Evolutionary conservation across 2,113 vertebrate species (phyloP).

Genomic region (Hymenochirus boettgeri): DNA sequence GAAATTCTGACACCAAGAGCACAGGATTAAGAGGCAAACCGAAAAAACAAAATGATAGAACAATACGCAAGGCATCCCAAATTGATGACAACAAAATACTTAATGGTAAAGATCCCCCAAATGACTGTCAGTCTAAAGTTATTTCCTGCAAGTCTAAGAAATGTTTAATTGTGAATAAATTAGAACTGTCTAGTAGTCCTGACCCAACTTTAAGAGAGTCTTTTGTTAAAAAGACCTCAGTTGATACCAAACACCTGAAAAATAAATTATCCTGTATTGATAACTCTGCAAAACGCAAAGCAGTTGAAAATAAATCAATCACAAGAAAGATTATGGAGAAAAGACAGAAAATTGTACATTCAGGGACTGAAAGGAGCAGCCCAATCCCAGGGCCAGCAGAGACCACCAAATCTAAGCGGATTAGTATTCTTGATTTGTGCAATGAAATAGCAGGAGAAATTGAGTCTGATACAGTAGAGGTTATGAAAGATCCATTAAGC

Average conservation of each 20-base stretch:
- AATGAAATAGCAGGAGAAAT: conserved; percentile 97
- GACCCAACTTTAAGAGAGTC: not conserved
- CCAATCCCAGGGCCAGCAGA: conserved; percentile 45
- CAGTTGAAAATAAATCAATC: conserved; percentile 49
- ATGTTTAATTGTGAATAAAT: not conserved
- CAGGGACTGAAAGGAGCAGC: conserved; percentile 48
- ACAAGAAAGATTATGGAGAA: conserved; percentile 43
- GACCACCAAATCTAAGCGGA: conserved; percentile 65
- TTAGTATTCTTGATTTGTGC: conserved; percentile 92
- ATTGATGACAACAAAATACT: not conserved
- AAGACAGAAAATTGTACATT: conserved; percentile 51
- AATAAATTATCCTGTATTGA: not conserved
- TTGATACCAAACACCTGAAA: not conserved
- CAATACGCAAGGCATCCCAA: not conserved
- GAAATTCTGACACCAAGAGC: not conserved
- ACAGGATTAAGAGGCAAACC: not conserved
- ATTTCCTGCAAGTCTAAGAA: not conserved
- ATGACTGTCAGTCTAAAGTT: not conserved
- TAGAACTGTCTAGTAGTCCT: not conserved
- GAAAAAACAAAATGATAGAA: not conserved
- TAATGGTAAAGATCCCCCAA: not conserved
- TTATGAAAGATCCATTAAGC: conserved; percentile 69
- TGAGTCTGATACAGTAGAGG: conserved; percentile 87
- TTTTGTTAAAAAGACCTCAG: not conserved
- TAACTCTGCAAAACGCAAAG: conserved; percentile 29